These are phyloP conservation scores for Trichacis sp. DNA, from an alignment of 2,888 invertebrate species.

Conservation along the genomic window DNA sequence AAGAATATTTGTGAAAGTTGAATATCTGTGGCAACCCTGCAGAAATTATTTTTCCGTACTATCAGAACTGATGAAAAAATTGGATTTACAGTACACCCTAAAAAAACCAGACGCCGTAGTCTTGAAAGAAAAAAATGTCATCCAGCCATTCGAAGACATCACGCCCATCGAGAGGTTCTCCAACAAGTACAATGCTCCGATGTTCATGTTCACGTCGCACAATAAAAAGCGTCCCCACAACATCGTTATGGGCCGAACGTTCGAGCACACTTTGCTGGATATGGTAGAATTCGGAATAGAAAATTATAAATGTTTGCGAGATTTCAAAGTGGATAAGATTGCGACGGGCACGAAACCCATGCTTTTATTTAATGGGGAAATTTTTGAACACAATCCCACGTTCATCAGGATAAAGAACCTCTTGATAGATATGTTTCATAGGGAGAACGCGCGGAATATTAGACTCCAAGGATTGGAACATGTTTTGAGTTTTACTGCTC, in stretches of 20 bases:
- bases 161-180: constrained; percentile 79
- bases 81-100: constrained; percentile 74
- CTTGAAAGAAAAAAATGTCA: constrained; percentile 85
- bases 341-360: constrained; percentile 89
- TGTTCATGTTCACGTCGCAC: constrained; percentile 92
- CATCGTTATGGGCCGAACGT: constrained; percentile 88
- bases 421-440: constrained; percentile 92
- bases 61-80: background rate
- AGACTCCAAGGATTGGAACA: constrained; percentile 95
- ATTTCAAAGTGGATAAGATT: constrained; percentile 84
- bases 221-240: constrained; percentile 96
- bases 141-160: constrained; percentile 93
- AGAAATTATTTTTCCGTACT: background rate
- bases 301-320: constrained; percentile 81
- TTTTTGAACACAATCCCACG: constrained; percentile 87
- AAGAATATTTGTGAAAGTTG: no score
- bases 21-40: background rate
- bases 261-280: constrained; percentile 90
- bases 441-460: constrained; percentile 83
- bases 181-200: constrained; percentile 86
- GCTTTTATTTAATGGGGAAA: constrained; percentile 90
- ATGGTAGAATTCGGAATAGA: constrained; percentile 96
- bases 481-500: constrained; percentile 89
- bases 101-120: constrained; percentile 88
- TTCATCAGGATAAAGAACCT: constrained; percentile 87